Evolutionary conservation across 2,113 vertebrate genomes (phyloP), one percentile per base, ranked within the genome.

Genomic region (Cryptoleucopteryx plumbea): DNA sequence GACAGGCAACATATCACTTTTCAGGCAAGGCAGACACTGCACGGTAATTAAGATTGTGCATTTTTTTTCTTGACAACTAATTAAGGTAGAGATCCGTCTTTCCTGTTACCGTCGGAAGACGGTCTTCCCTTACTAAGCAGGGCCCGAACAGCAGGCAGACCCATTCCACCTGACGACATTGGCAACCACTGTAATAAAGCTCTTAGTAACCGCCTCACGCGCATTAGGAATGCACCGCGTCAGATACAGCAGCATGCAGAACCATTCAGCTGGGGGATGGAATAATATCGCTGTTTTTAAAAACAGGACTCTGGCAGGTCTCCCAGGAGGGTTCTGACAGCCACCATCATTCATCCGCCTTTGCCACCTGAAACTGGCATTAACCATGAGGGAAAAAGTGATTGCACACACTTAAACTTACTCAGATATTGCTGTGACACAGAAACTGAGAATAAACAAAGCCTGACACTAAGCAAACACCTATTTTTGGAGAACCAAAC

Each of bases 241-340:
- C 36, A 79, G 85, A 65, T 42, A 89, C n/a, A 40, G 55, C 91
- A 67, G 50, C 78, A 77, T 66, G 65, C 78, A 93, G 93, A 88
- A 65, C 86, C 87, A 53, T 96, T 89, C 93, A 91, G 70, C 91
- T 90, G 81, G 92, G 92, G 84, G 79, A 83, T 50, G 91, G 95
- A 97, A 97, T 89, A 94, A 81, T 82, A 95, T 29, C 38, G 21
- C 80, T 3, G 29, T 96, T 97, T 96, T 89, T 94, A 96, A 88
- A 95, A 93, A 86, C 61, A 56, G 73, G 75, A 53, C 42, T 55
- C 86, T 93, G 80, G 66, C 93, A 88, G 91, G 72, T 94, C 66
- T 94, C 89, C 79, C 82, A 59, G 88, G 53, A 79, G 86, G 40
- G 71, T 63, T 93, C 85, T 96, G 91, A 93, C 87, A 96, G 52